Base-by-base conservation (phyloP, 2,113 vertebrate genomes). In the Chlorodrepanis virens region DNA sequence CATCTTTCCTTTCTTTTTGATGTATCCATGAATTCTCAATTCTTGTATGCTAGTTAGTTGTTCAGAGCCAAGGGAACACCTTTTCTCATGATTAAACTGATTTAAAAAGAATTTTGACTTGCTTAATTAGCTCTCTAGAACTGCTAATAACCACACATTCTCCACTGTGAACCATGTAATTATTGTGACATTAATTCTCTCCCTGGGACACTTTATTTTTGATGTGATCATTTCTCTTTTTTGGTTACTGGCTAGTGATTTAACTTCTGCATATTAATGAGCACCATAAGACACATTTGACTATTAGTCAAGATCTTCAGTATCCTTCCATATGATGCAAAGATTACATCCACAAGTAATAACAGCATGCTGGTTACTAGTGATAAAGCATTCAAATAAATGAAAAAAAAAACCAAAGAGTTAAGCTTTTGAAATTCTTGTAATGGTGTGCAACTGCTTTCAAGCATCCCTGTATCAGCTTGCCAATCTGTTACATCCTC, bases 101-200 rank as follows among this genome's bases (percentile, higher is more conserved):
- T 96, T 97, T 97, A 75, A 97, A 96, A 80, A 94, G 92, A 95
- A 96, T 97, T 98, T 97, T 96, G 81, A 97, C 95, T 98, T 92
- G 74, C 81, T 98, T 98, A 97, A 98, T 98, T 98, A 98, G 94
- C 94, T 93, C 87, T 92, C 96, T 93, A 96, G 91, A 97, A 96
- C 93, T 96, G 69, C 89, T 98, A 98, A 98, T 97, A 97, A 97
- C 80, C 87, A 94, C 89, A 97, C 37, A 97, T 93, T 80, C 90
- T 97, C 96, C 72, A 97, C 94, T 90, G 79, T 96, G 97, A 97
- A 97, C 96, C 95, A 96, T 95, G 93, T 97, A 98, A 98, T 98
- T 98, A 97, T 97, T 97, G 83, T 97, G 97, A 97, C 96, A 97
- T 97, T 97, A 97, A 93, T 98, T 97, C 93, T 97, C 95, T 98